phyloP scores from a whole-genome alignment of 1,140 invertebrate species.

The Brachionus sp. region DNA sequence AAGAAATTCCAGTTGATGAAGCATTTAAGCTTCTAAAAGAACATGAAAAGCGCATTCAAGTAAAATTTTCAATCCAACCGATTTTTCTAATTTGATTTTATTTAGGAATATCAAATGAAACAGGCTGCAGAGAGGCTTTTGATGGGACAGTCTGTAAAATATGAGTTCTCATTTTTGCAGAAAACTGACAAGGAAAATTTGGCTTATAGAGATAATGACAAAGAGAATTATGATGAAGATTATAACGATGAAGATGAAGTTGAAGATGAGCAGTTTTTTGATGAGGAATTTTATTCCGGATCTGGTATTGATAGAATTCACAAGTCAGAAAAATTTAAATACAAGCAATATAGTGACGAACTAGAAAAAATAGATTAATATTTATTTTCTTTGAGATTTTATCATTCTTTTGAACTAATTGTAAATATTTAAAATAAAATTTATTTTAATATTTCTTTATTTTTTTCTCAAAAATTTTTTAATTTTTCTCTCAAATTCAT shows the following conservation, averaged over 20 bases:
- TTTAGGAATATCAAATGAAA: conserved; percentile 38
- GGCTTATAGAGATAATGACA: neutral
- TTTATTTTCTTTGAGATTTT: neutral
- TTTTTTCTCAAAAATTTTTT: too few species aligned
- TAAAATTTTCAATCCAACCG: neutral
- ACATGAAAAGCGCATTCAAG: conserved; percentile 36
- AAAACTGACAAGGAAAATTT: conserved; percentile 16
- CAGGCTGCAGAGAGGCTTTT: conserved; percentile 28
- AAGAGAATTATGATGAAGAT: neutral
- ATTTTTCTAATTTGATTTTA: neutral
- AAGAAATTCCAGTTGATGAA: conserved; percentile 40
- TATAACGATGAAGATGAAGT: neutral
- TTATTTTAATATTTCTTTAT: neutral
- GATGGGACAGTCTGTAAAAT: conserved; percentile 27
- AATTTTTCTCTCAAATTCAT: too few species aligned
- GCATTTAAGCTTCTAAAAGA: conserved; percentile 31
- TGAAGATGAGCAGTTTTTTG: neutral
- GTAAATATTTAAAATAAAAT: neutral
- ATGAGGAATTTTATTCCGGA: neutral
- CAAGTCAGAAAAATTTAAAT: neutral
- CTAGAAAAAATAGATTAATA: conserved; percentile 18
- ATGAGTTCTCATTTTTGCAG: conserved; percentile 20
- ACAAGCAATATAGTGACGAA: conserved; percentile 11
- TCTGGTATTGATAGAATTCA: neutral
- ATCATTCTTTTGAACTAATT: neutral